Evolutionary conservation across 2,113 vertebrate genomes (phyloP).

Genomic region (Apteryx mantelli): DNA sequence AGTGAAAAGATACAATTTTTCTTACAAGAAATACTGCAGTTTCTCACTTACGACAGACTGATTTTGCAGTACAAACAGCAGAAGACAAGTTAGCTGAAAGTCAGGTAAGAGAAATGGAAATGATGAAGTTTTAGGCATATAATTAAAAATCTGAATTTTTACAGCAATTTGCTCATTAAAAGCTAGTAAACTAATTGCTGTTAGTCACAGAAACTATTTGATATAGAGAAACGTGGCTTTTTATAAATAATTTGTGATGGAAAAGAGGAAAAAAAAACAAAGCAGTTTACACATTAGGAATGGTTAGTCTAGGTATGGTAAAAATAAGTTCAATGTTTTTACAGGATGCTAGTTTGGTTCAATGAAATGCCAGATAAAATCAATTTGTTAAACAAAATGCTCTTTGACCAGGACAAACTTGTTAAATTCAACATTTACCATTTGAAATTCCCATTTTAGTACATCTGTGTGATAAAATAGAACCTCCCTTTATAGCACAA

Average conservation of each 20-base stretch:
- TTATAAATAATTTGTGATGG: background rate
- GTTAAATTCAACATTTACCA: background rate
- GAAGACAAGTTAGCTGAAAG: background rate
- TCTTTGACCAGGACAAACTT: background rate
- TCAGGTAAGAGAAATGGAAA: background rate
- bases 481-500: background rate
- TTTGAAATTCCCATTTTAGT: background rate
- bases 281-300: background rate
- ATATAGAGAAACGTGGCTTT: background rate
- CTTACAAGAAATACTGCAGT: background rate
- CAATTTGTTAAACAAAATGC: background rate
- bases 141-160: background rate
- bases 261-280: background rate
- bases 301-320: background rate
- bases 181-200: background rate
- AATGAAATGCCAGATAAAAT: background rate
- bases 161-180: background rate
- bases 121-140: background rate
- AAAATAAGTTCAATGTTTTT: background rate
- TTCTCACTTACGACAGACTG: background rate
- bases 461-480: background rate
- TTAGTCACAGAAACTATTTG: background rate
- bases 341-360: background rate
- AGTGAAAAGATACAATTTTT: background rate
- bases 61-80: background rate